A percentile compares a stretch with the other conserved stretches of the same genome.
These are phyloP conservation scores for Smutsia temminckii DNA, from an alignment of 2,797 vertebrate species.

Conservation along the genomic window DNA sequence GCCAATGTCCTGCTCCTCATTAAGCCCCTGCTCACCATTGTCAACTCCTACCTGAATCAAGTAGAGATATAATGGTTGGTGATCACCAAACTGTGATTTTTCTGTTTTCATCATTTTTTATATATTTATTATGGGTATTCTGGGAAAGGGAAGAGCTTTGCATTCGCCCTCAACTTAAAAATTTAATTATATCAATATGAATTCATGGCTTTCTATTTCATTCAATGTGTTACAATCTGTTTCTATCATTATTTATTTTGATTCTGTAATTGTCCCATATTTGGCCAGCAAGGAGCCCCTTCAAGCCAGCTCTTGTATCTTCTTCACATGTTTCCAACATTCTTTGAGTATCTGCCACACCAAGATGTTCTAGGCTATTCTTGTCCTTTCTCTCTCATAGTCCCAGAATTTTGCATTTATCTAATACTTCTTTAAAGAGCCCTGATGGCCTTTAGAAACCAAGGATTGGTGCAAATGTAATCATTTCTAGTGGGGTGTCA, in stretches of 20 bases:
- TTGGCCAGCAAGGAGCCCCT: background rate
- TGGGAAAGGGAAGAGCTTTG: background rate
- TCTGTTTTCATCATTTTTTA: background rate
- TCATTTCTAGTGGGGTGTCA: background rate
- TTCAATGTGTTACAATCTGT: background rate
- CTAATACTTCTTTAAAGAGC: background rate
- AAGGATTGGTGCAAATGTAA: background rate
- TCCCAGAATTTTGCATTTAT: background rate
- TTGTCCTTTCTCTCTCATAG: background rate
- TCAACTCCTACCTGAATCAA: background rate
- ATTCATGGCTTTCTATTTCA: background rate
- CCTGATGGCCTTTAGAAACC: background rate
- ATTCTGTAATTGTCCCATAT: background rate
- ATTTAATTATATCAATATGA: background rate
- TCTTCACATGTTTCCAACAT: background rate
- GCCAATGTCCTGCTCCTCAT: background rate
- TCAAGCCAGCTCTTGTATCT: background rate
- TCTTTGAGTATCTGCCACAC: background rate
- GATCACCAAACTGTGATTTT: background rate
- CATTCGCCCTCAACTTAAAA: background rate
- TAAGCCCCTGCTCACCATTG: background rate
- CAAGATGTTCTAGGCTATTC: background rate
- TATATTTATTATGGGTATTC: background rate
- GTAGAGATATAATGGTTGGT: background rate
- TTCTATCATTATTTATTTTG: background rate